These are phyloP conservation scores for Pseudochromis fuscus DNA, from an alignment of 2,797 vertebrate genomes.

Conservation along the genomic window DNA sequence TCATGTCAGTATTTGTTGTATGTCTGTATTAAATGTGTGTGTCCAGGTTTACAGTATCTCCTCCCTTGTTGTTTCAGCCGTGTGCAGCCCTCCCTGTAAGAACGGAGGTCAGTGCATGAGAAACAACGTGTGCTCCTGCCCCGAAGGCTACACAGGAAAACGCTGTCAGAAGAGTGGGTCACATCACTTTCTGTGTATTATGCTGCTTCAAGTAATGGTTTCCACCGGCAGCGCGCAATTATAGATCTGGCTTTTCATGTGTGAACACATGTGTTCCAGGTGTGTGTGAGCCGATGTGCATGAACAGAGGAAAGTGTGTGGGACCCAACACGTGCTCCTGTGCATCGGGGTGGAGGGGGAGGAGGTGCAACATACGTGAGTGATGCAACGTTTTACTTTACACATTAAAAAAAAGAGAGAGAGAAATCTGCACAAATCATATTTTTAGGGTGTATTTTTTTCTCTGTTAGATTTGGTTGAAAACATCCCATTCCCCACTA, in stretches of 20 bases:
- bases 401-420: background rate
- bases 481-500: too few species aligned
- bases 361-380: conserved; percentile 89
- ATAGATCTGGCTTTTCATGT: background rate
- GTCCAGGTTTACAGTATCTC: background rate
- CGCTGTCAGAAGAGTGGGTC: conserved; percentile 93
- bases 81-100: conserved; percentile 94
- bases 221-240: too few species aligned
- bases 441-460: background rate
- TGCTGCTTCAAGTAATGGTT: background rate
- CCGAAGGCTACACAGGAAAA: conserved; percentile 89
- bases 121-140: conserved; percentile 91
- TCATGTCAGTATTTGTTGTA: too few species aligned
- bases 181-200: background rate
- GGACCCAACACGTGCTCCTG: conserved; percentile 92
- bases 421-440: background rate
- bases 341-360: conserved; percentile 92
- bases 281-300: conserved; percentile 92
- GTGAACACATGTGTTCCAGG: conserved; percentile 78
- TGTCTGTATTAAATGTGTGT: too few species aligned
- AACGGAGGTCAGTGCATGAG: conserved; percentile 93
- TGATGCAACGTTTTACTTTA: conserved; percentile 33
- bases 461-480: too few species aligned
- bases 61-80: conserved; percentile 79
- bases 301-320: conserved; percentile 94